These are phyloP conservation scores for Grallaria varia DNA, from an alignment of 2,113 vertebrate species.

Conservation along the genomic window DNA sequence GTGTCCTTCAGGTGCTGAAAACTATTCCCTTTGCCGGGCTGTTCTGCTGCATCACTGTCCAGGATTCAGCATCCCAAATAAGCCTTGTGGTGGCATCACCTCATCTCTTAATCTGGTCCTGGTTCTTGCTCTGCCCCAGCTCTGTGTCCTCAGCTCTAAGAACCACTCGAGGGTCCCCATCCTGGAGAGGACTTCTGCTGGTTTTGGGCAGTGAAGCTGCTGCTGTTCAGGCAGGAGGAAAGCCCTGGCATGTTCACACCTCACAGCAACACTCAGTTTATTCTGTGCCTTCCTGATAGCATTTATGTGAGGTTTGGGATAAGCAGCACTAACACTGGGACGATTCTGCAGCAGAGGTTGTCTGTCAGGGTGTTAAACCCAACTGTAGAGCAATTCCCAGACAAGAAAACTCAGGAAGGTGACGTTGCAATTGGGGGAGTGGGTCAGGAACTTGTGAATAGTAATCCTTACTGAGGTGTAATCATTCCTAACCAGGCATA, in stretches of 20 bases:
- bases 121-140: neutral
- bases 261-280: neutral
- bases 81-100: neutral
- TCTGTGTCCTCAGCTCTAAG: neutral
- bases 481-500: neutral
- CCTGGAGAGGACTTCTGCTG: neutral
- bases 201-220: neutral
- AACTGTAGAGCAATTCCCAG: neutral
- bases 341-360: neutral
- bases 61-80: neutral
- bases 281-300: neutral
- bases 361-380: conserved; percentile 1
- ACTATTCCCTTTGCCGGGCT: neutral
- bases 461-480: neutral
- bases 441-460: neutral
- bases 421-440: neutral
- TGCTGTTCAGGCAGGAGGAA: neutral
- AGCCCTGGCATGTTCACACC: neutral
- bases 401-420: neutral
- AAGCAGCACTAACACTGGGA: neutral
- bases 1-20: neutral
- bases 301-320: neutral
- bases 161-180: neutral
- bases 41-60: neutral
- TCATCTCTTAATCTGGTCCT: neutral